phyloP scores from a whole-genome alignment of 2,113 vertebrate species.

The Pygoscelis antarcticus region DNA sequence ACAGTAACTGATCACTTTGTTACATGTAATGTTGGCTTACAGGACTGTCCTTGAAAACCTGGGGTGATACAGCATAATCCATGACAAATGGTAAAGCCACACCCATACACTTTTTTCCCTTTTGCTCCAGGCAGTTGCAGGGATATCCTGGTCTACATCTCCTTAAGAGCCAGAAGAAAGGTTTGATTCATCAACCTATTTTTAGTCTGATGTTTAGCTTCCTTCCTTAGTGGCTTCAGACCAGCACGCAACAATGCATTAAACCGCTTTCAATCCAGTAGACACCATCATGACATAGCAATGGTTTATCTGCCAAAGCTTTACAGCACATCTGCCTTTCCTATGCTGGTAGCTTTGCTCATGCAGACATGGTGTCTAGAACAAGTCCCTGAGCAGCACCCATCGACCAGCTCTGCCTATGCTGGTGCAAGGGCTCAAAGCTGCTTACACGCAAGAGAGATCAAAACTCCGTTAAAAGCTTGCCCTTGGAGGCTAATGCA shows the following conservation, averaged over 20 bases:
- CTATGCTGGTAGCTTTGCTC: not conserved
- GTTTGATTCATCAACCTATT: not conserved
- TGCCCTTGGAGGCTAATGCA: not conserved
- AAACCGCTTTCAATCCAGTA: not conserved
- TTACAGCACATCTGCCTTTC: not conserved
- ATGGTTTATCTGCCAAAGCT: not conserved
- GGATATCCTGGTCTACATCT: not conserved
- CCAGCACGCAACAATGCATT: not conserved
- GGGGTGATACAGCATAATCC: not conserved
- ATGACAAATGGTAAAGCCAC: not conserved
- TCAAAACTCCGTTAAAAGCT: not conserved
- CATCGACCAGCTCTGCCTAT: not conserved
- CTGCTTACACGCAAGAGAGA: accelerated
- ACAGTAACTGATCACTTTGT: not conserved
- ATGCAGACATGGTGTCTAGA: not conserved
- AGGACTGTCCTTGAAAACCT: not conserved
- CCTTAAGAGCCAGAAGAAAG: not conserved
- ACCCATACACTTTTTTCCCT: accelerated
- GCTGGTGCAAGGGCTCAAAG: not conserved
- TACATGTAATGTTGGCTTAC: not conserved
- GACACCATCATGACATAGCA: not conserved
- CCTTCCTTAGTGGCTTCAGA: not conserved
- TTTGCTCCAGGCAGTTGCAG: not conserved
- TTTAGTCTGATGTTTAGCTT: not conserved
- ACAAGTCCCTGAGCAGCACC: not conserved